These are phyloP conservation scores for Bombycilla garrulus DNA, from an alignment of 2,113 vertebrate genomes.

Conservation along the genomic window DNA sequence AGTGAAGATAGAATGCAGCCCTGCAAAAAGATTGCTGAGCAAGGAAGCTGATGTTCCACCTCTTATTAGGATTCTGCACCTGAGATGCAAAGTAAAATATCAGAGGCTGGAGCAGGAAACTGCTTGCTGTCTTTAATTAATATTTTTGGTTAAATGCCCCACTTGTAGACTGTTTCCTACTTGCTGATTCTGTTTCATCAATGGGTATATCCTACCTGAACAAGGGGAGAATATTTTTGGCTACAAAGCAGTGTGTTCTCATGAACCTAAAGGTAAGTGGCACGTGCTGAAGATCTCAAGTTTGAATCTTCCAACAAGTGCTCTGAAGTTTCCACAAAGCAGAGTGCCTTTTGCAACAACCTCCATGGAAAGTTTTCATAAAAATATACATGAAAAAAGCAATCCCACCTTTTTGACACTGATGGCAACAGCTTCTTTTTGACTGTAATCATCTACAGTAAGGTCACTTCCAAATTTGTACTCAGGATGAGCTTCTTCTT, in stretches of 20 bases:
- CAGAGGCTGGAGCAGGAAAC: not conserved
- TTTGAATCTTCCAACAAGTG: not conserved
- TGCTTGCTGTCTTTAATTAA: not conserved
- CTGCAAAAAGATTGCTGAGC: not conserved
- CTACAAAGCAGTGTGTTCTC: not conserved
- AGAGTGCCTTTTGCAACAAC: not conserved
- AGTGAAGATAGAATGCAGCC: not conserved
- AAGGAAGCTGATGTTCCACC: not conserved
- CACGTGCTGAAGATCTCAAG: not conserved
- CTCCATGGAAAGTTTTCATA: not conserved
- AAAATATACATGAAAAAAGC: not conserved
- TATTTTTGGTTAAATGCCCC: not conserved
- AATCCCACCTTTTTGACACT: conserved; percentile 88
- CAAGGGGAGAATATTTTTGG: not conserved
- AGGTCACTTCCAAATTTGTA: conserved; percentile 85
- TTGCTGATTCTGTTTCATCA: not conserved
- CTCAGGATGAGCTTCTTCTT: conserved; percentile 90
- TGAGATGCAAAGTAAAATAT: not conserved
- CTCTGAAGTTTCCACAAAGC: not conserved
- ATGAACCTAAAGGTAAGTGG: not conserved
- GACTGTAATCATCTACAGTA: conserved; percentile 84
- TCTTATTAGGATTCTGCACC: not conserved
- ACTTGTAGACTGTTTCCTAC: not conserved
- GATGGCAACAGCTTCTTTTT: conserved; percentile 83
- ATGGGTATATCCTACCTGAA: not conserved